Percentiles rank a stretch among this genome's conserved stretches.
phyloP scores from a whole-genome alignment of 2,797 vertebrate species.

The Valencia hispanica region DNA sequence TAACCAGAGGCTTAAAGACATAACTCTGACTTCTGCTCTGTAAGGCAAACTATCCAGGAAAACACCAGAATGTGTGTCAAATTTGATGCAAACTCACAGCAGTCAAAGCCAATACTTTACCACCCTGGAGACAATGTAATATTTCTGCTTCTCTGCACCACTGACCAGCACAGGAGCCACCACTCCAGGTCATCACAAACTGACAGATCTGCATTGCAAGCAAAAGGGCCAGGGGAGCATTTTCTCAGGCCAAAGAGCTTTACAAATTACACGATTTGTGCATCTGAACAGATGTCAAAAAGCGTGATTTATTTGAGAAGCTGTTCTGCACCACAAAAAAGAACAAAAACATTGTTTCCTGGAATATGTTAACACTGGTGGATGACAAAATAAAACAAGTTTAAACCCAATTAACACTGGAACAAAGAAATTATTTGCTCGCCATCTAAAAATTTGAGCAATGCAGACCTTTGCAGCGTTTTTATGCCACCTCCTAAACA shows the following conservation, averaged over 20 bases:
- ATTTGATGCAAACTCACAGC: slow-evolving; percentile 25
- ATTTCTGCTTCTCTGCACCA: slow-evolving; percentile 52
- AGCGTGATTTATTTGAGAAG: slow-evolving; percentile 5
- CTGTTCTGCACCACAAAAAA: slow-evolving; percentile 2
- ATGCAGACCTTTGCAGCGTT: slow-evolving; percentile 57
- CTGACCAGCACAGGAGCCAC: slow-evolving; percentile 42
- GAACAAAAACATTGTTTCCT: slow-evolving; percentile 17
- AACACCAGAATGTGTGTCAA: slow-evolving; percentile 17
- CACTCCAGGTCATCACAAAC: slow-evolving; percentile 46
- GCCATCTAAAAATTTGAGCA: slow-evolving; percentile 45
- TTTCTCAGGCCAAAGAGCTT: slow-evolving; percentile 17
- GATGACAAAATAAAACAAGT: slow-evolving; percentile 7
- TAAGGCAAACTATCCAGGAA: slow-evolving; percentile 7
- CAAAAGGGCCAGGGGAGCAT: slow-evolving; percentile 33
- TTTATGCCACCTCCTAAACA: slow-evolving; percentile 62
- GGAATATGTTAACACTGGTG: not conserved
- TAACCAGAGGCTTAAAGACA: slow-evolving; percentile 16
- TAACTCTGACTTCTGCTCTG: slow-evolving; percentile 1
- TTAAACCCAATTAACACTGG: slow-evolving; percentile 49
- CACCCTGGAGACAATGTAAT: slow-evolving; percentile 47
- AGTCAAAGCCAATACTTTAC: slow-evolving; percentile 25
- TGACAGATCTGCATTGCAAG: slow-evolving; percentile 43
- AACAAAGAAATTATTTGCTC: slow-evolving; percentile 55
- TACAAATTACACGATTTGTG: slow-evolving; percentile 16
- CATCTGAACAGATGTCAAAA: slow-evolving; percentile 13